Evolutionary conservation across 1,140 invertebrate species (phyloP).

Genomic region (Glomeris maerens): DNA sequence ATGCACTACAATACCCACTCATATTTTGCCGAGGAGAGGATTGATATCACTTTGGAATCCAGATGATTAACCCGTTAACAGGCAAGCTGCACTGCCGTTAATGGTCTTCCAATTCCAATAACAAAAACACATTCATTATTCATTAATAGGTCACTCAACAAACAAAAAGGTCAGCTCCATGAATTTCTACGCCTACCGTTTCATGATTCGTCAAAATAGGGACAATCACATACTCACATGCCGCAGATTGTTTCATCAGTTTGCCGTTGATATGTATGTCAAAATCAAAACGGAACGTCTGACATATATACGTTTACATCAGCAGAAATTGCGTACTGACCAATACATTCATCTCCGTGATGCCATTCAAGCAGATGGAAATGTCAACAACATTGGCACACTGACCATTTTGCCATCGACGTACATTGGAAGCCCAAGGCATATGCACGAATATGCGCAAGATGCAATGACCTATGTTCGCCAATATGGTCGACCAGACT

Average conservation of each 20-base stretch:
- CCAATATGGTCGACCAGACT: slow-evolving; percentile 29
- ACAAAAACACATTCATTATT: no score
- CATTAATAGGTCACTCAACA: no score
- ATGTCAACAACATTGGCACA: slow-evolving; percentile 20
- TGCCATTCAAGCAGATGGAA: slow-evolving; percentile 14
- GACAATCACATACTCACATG: slow-evolving; percentile 24
- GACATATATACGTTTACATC: slow-evolving; percentile 21
- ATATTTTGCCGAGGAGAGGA: slow-evolving; percentile 35
- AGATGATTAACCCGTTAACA: slow-evolving; percentile 25
- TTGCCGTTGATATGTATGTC: slow-evolving; percentile 31
- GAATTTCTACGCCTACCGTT: slow-evolving; percentile 14
- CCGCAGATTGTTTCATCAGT: slow-evolving; percentile 29
- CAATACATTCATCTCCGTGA: slow-evolving; percentile 15
- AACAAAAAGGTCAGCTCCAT: slow-evolving; percentile 6
- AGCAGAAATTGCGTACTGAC: slow-evolving; percentile 16
- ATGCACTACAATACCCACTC: slow-evolving; percentile 36
- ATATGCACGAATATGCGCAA: slow-evolving; percentile 35
- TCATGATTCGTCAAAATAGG: slow-evolving; percentile 13
- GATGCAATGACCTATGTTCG: slow-evolving; percentile 38
- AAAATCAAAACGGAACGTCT: slow-evolving; percentile 27
- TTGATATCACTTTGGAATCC: slow-evolving; percentile 32
- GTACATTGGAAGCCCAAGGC: slow-evolving; percentile 22
- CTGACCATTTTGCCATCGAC: slow-evolving; percentile 30
- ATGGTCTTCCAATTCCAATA: no score
- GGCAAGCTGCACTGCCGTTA: no score